phyloP scores from a whole-genome alignment of 35 echinoderm and acorn worm genomes.

The Anneissia japonica region DNA sequence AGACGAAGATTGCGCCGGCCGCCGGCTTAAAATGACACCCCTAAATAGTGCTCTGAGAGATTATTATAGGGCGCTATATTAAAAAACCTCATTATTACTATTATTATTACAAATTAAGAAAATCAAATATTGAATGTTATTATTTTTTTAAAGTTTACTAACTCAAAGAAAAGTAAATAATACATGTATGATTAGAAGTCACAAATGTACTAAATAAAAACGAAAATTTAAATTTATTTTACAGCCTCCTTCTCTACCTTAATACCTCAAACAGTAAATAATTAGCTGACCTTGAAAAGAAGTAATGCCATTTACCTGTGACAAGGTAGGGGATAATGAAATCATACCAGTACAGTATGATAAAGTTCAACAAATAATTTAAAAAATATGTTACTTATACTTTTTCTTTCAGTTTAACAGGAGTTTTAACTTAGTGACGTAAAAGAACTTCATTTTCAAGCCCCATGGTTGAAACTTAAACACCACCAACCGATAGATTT shows the following conservation, averaged over 20 bases:
- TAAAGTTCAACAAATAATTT: background rate
- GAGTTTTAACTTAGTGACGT: background rate
- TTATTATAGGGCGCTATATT: no score
- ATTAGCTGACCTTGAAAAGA: background rate
- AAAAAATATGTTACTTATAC: background rate
- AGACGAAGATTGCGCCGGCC: no score
- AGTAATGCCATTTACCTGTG: background rate
- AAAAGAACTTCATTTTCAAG: background rate
- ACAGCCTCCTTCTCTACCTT: background rate
- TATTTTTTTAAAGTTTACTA: no score
- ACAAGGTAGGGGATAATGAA: background rate
- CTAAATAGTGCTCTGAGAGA: no score
- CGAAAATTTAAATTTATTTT: no score
- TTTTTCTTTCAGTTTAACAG: background rate
- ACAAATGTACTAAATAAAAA: no score
- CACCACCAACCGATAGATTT: background rate
- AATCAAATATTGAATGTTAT: no score
- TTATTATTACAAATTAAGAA: no score
- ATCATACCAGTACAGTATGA: background rate
- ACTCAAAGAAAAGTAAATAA: no score
- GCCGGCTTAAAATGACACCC: no score
- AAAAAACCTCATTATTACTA: no score
- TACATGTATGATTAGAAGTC: no score
- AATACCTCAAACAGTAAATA: background rate
- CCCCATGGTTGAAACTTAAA: background rate